A percentile compares a stretch with the other conserved stretches of the same genome.
phyloP scores from a whole-genome alignment of 2,888 invertebrate species.

The Steromphala cineraria region DNA sequence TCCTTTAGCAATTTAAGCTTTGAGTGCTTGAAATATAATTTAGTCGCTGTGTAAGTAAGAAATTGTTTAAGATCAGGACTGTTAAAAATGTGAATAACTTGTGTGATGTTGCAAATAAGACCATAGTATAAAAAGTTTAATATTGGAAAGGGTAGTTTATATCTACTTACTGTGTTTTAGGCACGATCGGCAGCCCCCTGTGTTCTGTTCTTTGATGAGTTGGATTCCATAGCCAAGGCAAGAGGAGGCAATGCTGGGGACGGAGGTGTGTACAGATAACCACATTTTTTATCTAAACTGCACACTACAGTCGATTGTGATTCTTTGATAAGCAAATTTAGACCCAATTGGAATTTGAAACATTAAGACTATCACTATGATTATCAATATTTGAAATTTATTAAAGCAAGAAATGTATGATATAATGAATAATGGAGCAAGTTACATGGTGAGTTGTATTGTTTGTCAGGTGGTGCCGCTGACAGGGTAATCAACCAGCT shows the following conservation, averaged over 20 bases:
- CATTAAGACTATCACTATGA: no score
- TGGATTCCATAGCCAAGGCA: conserved; percentile 99
- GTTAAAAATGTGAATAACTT: no score
- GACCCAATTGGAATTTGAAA: no score
- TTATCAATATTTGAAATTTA: no score
- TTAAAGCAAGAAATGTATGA: no score
- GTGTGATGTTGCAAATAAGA: no score
- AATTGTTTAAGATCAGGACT: no score
- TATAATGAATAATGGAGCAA: no score
- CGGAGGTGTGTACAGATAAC: conserved; percentile 80
- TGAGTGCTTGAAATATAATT: not conserved
- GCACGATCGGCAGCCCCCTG: conserved; percentile 99
- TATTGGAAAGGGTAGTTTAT: not conserved
- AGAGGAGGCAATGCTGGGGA: conserved; percentile 98
- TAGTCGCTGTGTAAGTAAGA: no score
- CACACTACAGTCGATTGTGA: no score
- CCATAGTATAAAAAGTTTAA: not conserved
- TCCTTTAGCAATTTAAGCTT: not conserved
- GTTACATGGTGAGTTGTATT: not conserved
- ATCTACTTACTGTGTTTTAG: conserved; percentile 76
- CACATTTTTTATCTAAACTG: no score
- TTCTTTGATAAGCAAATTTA: no score
- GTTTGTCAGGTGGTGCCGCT: conserved; percentile 87
- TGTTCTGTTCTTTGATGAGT: conserved; percentile 98
- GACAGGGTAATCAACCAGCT: conserved; percentile 99